phyloP scores from a whole-genome alignment of 92 coral and sea anemone genomes.

The Actinostola sp. region DNA sequence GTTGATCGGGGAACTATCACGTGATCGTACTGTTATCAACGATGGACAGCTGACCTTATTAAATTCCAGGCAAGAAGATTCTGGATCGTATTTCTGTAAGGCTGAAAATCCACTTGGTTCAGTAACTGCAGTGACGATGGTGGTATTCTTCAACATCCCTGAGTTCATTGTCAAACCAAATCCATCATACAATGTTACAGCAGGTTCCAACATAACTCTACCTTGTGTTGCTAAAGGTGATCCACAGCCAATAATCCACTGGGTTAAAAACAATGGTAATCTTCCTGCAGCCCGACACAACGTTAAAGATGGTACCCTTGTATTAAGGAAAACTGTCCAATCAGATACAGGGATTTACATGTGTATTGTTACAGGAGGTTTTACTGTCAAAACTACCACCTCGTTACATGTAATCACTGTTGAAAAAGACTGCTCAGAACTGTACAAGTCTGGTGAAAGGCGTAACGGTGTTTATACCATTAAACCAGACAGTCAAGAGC shows the following conservation, averaged over 20 bases:
- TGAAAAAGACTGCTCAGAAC: neutral
- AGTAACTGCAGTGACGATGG: neutral
- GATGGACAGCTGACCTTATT: neutral
- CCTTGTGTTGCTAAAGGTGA: constrained; percentile 10
- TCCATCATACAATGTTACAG: neutral
- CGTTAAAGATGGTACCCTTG: constrained; percentile 6
- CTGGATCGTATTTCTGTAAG: constrained; percentile 13
- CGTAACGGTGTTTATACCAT: constrained; percentile 5
- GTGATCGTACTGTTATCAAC: neutral
- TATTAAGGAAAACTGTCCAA: neutral
- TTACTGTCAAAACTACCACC: neutral
- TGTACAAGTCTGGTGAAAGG: constrained; percentile 1
- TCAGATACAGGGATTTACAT: constrained; percentile 35
- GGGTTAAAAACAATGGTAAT: constrained; percentile 5
- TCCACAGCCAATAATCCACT: constrained; percentile 5
- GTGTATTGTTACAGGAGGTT: constrained; percentile 32
- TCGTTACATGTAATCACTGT: neutral
- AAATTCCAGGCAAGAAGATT: neutral
- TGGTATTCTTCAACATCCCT: neutral
- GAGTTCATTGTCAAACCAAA: constrained; percentile 1
- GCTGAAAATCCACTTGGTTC: constrained; percentile 17
- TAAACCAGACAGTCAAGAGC: constrained; percentile 13
- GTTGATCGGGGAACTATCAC: neutral
- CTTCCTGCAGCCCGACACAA: constrained; percentile 10
- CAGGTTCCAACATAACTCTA: neutral